These are phyloP conservation scores for Muscidifurax raptorellus DNA, from an alignment of 1,140 invertebrate genomes.

Conservation along the genomic window DNA sequence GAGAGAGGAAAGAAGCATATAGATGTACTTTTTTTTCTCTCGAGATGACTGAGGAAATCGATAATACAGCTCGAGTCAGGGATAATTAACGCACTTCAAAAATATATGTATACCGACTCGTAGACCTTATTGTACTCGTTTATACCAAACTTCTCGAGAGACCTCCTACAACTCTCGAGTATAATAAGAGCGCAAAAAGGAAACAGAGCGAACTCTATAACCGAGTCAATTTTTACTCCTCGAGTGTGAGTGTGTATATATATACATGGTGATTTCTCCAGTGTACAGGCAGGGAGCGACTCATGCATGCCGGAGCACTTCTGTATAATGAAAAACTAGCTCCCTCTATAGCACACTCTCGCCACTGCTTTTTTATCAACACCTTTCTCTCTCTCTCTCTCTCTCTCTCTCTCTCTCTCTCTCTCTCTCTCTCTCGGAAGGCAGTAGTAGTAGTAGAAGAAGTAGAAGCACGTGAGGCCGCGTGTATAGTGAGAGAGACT, in stretches of 20 bases:
- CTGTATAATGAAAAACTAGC: slow-evolving; percentile 20
- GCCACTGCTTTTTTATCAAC: slow-evolving; percentile 43
- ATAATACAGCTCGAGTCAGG: slow-evolving; percentile 1
- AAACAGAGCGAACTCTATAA: not conserved
- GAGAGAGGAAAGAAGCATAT: no score
- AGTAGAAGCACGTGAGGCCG: not conserved
- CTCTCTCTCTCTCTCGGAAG: no score
- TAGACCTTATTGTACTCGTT: no score
- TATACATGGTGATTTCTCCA: not conserved
- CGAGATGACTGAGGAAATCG: not conserved
- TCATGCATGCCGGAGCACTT: not conserved
- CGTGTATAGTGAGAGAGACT: slow-evolving; percentile 45
- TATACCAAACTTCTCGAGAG: not conserved
- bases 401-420: no score
- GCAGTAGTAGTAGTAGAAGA: no score
- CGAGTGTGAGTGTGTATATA: not conserved
- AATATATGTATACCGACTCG: not conserved
- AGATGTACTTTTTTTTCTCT: not conserved
- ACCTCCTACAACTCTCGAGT: not conserved
- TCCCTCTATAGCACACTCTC: slow-evolving; percentile 3
- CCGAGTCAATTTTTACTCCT: not conserved
- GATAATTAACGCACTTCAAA: slow-evolving; percentile 11
- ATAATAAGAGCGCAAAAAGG: not conserved
- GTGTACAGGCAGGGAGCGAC: not conserved
- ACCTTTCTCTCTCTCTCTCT: no score